phyloP scores from a whole-genome alignment of 2,797 vertebrate species.

The Tokudaia muenninki region DNA sequence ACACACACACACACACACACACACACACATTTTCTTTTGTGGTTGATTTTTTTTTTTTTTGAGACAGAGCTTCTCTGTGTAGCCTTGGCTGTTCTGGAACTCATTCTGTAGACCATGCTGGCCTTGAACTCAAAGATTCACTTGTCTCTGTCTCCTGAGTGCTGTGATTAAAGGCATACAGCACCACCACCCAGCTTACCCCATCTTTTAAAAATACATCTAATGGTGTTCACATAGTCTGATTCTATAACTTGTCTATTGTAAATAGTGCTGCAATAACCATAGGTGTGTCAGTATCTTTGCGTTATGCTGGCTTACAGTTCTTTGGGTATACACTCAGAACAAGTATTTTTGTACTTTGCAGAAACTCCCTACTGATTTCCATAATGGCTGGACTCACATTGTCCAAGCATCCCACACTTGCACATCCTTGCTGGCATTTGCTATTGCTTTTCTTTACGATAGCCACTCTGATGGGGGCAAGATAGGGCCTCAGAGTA shows the following conservation, averaged over 20 bases:
- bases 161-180: neutral
- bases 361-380: neutral
- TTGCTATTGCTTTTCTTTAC: neutral
- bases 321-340: neutral
- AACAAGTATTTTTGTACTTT: neutral
- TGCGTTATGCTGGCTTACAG: neutral
- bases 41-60: neutral
- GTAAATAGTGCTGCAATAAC: neutral
- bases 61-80: neutral
- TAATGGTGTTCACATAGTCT: neutral
- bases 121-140: neutral
- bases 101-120: neutral
- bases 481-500: neutral
- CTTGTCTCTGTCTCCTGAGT: neutral
- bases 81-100: neutral
- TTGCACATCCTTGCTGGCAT: neutral
- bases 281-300: neutral
- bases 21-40: neutral
- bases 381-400: neutral
- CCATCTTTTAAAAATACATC: neutral
- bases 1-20: neutral
- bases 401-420: neutral
- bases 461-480: neutral
- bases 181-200: neutral
- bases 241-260: neutral